Conservation (phyloP, 2,888 invertebrate genomes). For the Lissocephala sabroskyi region DNA sequence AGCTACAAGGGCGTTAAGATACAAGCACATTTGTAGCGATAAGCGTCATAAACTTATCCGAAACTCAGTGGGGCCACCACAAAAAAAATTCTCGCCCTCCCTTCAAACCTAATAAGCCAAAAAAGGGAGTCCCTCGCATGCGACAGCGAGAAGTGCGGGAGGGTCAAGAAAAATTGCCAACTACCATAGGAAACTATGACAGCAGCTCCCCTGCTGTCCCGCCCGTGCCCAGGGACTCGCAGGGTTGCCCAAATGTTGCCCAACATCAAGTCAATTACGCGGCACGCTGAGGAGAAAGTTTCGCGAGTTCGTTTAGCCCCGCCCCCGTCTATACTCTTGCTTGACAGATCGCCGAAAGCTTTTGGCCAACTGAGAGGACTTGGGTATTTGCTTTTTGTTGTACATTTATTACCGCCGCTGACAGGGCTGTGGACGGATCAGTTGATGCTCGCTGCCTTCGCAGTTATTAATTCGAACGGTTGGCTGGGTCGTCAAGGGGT, state of each 20-base stretch:
- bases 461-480: no score
- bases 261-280: conserved; percentile 53
- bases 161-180: not conserved
- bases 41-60: conserved; percentile 64
- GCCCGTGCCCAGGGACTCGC: not conserved
- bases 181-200: conserved; percentile 37
- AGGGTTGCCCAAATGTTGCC: conserved; percentile 31
- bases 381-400: no score
- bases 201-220: not conserved
- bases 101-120: no score
- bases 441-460: no score
- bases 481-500: no score
- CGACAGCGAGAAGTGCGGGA: not conserved
- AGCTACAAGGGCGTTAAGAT: conserved; percentile 51
- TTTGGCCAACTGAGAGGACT: no score
- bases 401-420: no score
- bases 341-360: no score
- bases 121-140: not conserved
- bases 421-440: no score
- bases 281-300: conserved; percentile 6
- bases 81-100: no score
- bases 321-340: no score
- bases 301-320: no score
- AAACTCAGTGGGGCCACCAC: conserved; percentile 2
- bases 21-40: conserved; percentile 63